Percentiles rank a stretch among this genome's conserved stretches.
These are phyloP conservation scores for Spialia ferax DNA, from an alignment of 2,888 invertebrate genomes.

Conservation along the genomic window DNA sequence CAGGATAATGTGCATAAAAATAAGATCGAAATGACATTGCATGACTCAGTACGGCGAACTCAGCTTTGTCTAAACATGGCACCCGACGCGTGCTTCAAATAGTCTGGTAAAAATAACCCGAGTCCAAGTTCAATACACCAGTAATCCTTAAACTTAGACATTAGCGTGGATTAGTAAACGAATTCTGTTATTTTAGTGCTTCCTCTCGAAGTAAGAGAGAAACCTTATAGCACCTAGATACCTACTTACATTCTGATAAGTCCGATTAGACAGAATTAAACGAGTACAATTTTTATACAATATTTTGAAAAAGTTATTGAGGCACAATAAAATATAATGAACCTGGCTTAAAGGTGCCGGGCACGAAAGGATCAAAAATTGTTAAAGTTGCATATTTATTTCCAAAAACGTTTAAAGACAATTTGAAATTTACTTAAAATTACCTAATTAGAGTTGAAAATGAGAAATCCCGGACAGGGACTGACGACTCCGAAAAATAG, in stretches of 20 bases:
- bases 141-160: constrained; percentile 31
- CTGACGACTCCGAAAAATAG: too few species aligned
- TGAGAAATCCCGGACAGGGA: too few species aligned
- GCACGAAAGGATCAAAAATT: too few species aligned
- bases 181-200: constrained; percentile 31
- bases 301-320: too few species aligned
- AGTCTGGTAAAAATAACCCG: constrained; percentile 35
- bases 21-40: constrained; percentile 31
- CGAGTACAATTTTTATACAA: neutral
- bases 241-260: neutral
- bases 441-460: too few species aligned
- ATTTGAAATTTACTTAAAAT: too few species aligned
- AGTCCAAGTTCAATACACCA: constrained; percentile 35
- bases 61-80: constrained; percentile 33
- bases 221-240: neutral
- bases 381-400: too few species aligned
- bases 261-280: neutral
- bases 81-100: constrained; percentile 32
- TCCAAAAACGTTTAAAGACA: too few species aligned
- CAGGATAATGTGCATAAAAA: constrained; percentile 17
- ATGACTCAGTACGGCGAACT: constrained; percentile 27
- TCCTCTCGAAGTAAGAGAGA: constrained; percentile 15
- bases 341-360: too few species aligned
- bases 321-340: too few species aligned
- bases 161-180: constrained; percentile 23